Conservation (phyloP, 2,113 vertebrate species). For the Oncorhynchus kisutch region DNA sequence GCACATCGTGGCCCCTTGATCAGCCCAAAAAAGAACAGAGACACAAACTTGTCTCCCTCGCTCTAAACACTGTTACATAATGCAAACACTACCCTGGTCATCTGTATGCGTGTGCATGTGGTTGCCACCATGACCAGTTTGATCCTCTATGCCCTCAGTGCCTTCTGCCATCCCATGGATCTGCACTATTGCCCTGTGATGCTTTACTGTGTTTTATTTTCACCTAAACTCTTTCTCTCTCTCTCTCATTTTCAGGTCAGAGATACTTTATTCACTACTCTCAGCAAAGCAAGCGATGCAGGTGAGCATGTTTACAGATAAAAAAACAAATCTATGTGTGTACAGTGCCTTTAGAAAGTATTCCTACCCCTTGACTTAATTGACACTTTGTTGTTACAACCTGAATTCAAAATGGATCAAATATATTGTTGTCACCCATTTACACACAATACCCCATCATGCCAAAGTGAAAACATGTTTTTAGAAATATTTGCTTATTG, state of each 20-base stretch:
- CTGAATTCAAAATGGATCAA: too few relatives aligned
- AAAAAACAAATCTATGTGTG: too few relatives aligned
- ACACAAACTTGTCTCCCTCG: slow-evolving; percentile 12
- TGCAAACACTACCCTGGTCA: slow-evolving; percentile 40
- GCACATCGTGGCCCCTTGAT: not conserved
- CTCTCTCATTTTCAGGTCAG: slow-evolving; percentile 49
- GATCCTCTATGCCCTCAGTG: not conserved
- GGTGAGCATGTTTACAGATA: slow-evolving; percentile 54
- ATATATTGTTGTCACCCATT: too few relatives aligned
- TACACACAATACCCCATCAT: not conserved
- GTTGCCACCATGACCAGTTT: not conserved
- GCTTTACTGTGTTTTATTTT: too few relatives aligned
- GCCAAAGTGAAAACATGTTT: too few relatives aligned
- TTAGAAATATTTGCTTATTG: too few relatives aligned
- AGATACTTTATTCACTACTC: slow-evolving; percentile 29
- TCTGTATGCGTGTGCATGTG: slow-evolving; percentile 26
- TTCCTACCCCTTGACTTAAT: too few relatives aligned
- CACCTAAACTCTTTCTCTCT: slow-evolving; percentile 16
- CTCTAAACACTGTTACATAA: slow-evolving; percentile 58
- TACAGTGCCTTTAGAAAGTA: too few relatives aligned
- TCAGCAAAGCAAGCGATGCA: slow-evolving; percentile 53
- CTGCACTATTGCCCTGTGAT: slow-evolving; percentile 11
- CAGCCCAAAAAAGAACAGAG: slow-evolving; percentile 62
- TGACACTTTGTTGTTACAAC: too few relatives aligned
- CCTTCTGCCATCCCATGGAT: slow-evolving; percentile 1